Base-by-base conservation (phyloP, 2,888 invertebrate genomes). In the Tipula unca region DNA sequence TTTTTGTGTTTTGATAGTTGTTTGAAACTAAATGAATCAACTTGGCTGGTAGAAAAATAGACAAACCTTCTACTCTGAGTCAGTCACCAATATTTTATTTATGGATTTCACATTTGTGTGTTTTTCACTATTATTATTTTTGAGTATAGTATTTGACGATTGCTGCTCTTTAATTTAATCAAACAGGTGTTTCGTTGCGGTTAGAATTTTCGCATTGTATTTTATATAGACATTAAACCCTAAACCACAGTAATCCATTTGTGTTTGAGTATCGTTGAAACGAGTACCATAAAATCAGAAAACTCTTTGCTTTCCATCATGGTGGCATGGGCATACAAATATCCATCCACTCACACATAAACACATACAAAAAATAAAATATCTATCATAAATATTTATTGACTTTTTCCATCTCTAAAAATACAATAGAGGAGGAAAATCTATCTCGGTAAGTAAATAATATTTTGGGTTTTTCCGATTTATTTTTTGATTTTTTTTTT, bases 381-480 rank as follows among this genome's bases (percentile, higher is more conserved):
- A 69, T 69, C 69, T 69, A 69, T 69, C 69, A 69, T 69, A 69
- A 20, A 69, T 69, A 69, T 69, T 69, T 69, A 69, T 69, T 69
- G 69, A 69, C 69, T 69, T 25, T 69, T 69, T 69, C 4, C 69
- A 69, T 69, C 25, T 69, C 69, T 69, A 25, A 69, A 17, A 69
- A 20, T 69, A 25, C 69, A 69, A 69, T 69, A 25, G 69, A 69
- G 25, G 69, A 69, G 69, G 25, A 69, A 69, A 69, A 69, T 69
- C 69, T 69, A 69, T 69, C 69, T 69, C 69, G 69, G 69, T 69
- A 69, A 69, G 69, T 69, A 69, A 69, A 69, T 69, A 69, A 69
- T 69, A 69, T 69, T 69, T 69, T 69, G 69, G 69, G 69, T 69
- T 69, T 69, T 69, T 69, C 69, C 69, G 20, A 25, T 69, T 25